These are phyloP conservation scores for Idris sp. DNA, from an alignment of 1,140 invertebrate genomes.

Conservation along the genomic window DNA sequence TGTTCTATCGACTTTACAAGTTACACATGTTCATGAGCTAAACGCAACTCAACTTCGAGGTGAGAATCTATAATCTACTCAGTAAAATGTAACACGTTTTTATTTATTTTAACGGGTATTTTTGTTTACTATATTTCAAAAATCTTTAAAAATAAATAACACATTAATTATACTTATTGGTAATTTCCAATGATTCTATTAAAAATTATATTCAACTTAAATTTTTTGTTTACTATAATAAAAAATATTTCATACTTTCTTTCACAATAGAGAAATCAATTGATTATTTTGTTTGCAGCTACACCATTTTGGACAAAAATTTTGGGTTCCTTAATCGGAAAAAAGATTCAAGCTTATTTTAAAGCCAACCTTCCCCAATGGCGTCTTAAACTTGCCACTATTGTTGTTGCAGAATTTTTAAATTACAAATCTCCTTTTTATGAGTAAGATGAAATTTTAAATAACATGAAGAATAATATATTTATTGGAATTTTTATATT, in stretches of 20 bases:
- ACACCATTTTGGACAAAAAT: constrained; percentile 11
- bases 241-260: too few species aligned
- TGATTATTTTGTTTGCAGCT: not conserved
- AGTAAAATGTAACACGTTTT: too few species aligned
- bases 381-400: constrained; percentile 3
- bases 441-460: constrained; percentile 7
- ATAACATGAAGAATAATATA: not conserved
- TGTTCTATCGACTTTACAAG: too few species aligned
- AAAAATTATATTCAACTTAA: not conserved
- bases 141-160: too few species aligned
- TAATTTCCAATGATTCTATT: too few species aligned
- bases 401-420: constrained; percentile 2
- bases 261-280: not conserved
- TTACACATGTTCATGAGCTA: not conserved
- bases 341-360: constrained; percentile 3
- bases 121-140: too few species aligned
- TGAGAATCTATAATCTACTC: too few species aligned
- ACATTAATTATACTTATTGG: too few species aligned
- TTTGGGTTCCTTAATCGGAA: constrained; percentile 2
- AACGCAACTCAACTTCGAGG: constrained; percentile 5
- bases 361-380: constrained; percentile 4
- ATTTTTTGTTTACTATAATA: too few species aligned
- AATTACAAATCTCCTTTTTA: constrained; percentile 12
- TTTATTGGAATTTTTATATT: not conserved
- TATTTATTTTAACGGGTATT: too few species aligned